Base-by-base conservation (phyloP, 2,113 vertebrate species). In the Ptyas mucosa region DNA sequence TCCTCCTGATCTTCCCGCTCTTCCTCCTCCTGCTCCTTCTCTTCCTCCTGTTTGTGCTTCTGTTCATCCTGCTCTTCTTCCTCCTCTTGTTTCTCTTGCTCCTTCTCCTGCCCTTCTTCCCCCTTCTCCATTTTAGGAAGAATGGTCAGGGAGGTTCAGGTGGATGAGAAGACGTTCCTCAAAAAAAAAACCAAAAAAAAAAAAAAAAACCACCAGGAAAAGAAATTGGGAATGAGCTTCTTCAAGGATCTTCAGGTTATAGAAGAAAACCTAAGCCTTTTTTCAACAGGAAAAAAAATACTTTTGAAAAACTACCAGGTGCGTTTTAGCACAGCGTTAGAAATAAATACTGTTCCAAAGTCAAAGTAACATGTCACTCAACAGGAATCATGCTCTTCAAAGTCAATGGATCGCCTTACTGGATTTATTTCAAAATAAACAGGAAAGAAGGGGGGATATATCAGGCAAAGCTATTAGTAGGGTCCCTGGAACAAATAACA, bases 201-300 rank as follows among this genome's bases (percentile, higher is more conserved):
- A 0, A 53, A 12, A 12, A 75, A n/a, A 64, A 21, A 81, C 3
- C 34, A 21, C 69, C 34, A 21, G n/a, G 0, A 0, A 81, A 18
- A 81, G 69, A 81, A 81, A 81, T 81, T 39, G 8, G 34, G 34
- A 81, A 81, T 46, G 69, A 39, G 2, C 5, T 3, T 81, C 69
- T 8, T 39, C 34, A 20, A 39, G 69, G 18, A 81, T 39, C 69
- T 81, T 81, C 69, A 39, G 34, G 69, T 39, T 81, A 81, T 20
- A 20, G 18, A 39, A 39, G 34, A 34, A 39, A 21, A 39, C n/a
- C 14, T 34, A 1, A 34, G n/a, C 15, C n/a, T 39, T n/a, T 34
- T 75, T 75, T 39, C 14, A 2, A 75, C 6, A 75, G 34, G 69
- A 34, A 81, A 69, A 55, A 64, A 81, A 81, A 81, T 21, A 81